A percentile compares a stretch with the other conserved stretches of the same genome.
phyloP scores from a whole-genome alignment of 2,113 vertebrate genomes.

The Cheirogaleus medius region DNA sequence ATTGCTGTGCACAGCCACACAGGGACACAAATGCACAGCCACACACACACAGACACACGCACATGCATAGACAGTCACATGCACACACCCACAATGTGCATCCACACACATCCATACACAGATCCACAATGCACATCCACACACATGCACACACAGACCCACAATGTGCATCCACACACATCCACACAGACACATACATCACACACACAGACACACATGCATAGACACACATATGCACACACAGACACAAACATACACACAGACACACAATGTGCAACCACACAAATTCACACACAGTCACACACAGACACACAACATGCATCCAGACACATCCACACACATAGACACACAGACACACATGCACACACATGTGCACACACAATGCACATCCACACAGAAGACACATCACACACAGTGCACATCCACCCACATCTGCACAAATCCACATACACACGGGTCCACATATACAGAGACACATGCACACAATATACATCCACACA shows the following conservation, averaged over 20 bases:
- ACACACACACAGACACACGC: neutral
- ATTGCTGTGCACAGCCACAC: neutral
- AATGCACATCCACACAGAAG: too few relatives aligned
- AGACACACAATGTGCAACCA: rapidly evolving
- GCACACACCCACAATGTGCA: rapidly evolving
- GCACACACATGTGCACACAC: too few relatives aligned
- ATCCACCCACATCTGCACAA: too few relatives aligned
- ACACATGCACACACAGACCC: neutral
- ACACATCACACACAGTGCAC: too few relatives aligned
- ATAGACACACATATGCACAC: neutral
- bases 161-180: neutral
- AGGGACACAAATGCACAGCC: too few relatives aligned
- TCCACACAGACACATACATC: too few relatives aligned
- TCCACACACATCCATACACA: rapidly evolving
- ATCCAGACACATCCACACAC: rapidly evolving
- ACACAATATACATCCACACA: neutral
- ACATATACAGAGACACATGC: neutral
- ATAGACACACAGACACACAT: rapidly evolving
- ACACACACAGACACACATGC: neutral
- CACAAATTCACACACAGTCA: too few relatives aligned
- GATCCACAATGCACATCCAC: too few relatives aligned
- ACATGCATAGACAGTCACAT: neutral
- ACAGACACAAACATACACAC: too few relatives aligned
- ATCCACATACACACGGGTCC: too few relatives aligned
- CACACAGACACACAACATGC: too few relatives aligned